phyloP scores from a whole-genome alignment of 2,888 invertebrate species.

The Lepidochrysops patricia region DNA sequence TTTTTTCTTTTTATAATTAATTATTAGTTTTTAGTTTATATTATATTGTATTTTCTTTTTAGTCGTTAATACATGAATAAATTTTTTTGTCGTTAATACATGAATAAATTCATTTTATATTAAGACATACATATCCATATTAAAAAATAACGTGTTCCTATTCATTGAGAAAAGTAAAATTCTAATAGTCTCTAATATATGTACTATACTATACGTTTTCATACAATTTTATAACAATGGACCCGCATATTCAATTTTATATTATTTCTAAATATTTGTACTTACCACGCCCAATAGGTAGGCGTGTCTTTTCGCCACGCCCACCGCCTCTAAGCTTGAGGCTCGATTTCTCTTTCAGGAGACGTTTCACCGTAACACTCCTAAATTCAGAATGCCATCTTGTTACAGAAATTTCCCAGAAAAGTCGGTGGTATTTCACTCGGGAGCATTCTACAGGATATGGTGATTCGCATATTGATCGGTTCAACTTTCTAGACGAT shows the following conservation, averaged over 20 bases:
- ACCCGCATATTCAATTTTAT: conserved; percentile 8
- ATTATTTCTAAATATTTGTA: conserved; percentile 23
- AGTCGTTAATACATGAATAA: too few relatives aligned
- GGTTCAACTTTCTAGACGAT: conserved; percentile 67
- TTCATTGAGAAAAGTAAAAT: neutral
- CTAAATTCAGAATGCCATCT: conserved; percentile 37
- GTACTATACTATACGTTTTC: neutral
- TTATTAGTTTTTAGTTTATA: too few relatives aligned
- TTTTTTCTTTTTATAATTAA: too few relatives aligned
- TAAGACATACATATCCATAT: too few relatives aligned
- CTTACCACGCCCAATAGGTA: conserved; percentile 44
- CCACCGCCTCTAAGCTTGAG: conserved; percentile 48
- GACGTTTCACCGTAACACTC: conserved; percentile 52
- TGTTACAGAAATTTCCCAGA: conserved; percentile 24
- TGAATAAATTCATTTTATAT: too few relatives aligned
- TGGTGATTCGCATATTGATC: conserved; percentile 62
- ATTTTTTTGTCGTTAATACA: too few relatives aligned
- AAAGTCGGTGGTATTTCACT: conserved; percentile 29
- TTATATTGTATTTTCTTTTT: too few relatives aligned
- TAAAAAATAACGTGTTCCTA: too few relatives aligned
- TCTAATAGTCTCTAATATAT: neutral
- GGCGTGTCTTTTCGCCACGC: conserved; percentile 61
- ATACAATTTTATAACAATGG: conserved; percentile 7
- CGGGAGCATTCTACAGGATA: conserved; percentile 37
- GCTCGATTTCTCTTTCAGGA: conserved; percentile 30